Evolutionary conservation across 2,797 vertebrate species (phyloP).

Genomic region (Staurois parvus): DNA sequence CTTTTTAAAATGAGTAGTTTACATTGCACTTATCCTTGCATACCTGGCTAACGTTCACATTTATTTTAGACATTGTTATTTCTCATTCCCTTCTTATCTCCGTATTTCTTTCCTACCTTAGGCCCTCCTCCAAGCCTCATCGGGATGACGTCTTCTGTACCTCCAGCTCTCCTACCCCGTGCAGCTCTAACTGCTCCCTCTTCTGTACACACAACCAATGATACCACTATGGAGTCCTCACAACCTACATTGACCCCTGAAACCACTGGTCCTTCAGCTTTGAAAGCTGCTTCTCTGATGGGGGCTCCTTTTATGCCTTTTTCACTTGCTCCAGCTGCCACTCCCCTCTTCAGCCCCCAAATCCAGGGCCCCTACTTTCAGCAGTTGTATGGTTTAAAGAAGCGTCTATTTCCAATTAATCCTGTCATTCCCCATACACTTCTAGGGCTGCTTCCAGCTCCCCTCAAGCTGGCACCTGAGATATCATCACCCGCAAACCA

Average conservation of each 20-base stretch:
- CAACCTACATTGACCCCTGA: constrained; percentile 47
- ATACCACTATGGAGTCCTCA: constrained; percentile 59
- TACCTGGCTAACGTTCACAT: too few species aligned
- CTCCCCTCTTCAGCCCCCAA: constrained; percentile 69
- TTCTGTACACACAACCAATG: constrained; percentile 66
- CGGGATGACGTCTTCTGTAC: constrained; percentile 68
- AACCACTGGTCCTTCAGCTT: constrained; percentile 36
- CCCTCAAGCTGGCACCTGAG: constrained; percentile 68
- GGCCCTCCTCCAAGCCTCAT: constrained; percentile 68
- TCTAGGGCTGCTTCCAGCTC: constrained; percentile 73
- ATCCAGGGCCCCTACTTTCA: constrained; percentile 75
- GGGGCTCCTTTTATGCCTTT: constrained; percentile 75
- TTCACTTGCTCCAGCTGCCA: constrained; percentile 65
- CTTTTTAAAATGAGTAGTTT: too few species aligned
- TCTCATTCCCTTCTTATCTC: background rate
- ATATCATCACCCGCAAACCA: constrained; percentile 64
- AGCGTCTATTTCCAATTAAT: constrained; percentile 76
- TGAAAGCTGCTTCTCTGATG: constrained; percentile 69
- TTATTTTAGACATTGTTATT: too few species aligned
- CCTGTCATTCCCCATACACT: constrained; percentile 77
- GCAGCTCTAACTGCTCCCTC: constrained; percentile 64
- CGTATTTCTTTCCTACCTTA: constrained; percentile 40
- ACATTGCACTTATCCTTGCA: too few species aligned
- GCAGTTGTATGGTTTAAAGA: constrained; percentile 76
- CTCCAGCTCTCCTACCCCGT: constrained; percentile 68